phyloP scores from a whole-genome alignment of 2,797 vertebrate species.

The Gallinago stenura region DNA sequence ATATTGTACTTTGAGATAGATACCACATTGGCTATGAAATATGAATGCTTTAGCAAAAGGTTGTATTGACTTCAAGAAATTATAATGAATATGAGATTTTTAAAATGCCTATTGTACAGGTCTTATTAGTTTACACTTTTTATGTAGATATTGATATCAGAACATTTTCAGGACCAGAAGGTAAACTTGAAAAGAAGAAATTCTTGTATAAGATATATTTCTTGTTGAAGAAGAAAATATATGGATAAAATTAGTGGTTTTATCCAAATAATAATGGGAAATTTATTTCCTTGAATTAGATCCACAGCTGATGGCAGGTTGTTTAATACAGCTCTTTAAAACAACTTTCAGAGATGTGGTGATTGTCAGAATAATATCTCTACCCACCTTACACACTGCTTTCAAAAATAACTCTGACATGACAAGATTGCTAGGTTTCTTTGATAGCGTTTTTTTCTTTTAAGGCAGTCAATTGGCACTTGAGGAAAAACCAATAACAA shows the following conservation, averaged over 20 bases:
- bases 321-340: background rate
- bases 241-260: background rate
- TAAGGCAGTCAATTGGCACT: background rate
- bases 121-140: background rate
- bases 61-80: background rate
- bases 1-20: background rate
- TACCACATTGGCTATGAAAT: background rate
- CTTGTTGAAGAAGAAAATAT: background rate
- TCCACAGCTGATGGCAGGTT: background rate
- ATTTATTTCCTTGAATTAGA: background rate
- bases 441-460: background rate
- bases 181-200: background rate
- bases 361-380: conserved; percentile 17
- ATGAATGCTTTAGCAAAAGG: background rate
- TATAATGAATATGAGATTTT: background rate
- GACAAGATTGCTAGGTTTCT: background rate
- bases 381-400: background rate
- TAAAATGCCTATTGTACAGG: background rate
- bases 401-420: conserved; percentile 30
- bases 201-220: background rate
- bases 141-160: background rate
- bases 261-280: background rate
- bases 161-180: background rate
- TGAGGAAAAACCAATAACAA: background rate
- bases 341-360: background rate